Base-by-base conservation (phyloP, 2,113 vertebrate genomes). In the Chaenogobius annularis region DNA sequence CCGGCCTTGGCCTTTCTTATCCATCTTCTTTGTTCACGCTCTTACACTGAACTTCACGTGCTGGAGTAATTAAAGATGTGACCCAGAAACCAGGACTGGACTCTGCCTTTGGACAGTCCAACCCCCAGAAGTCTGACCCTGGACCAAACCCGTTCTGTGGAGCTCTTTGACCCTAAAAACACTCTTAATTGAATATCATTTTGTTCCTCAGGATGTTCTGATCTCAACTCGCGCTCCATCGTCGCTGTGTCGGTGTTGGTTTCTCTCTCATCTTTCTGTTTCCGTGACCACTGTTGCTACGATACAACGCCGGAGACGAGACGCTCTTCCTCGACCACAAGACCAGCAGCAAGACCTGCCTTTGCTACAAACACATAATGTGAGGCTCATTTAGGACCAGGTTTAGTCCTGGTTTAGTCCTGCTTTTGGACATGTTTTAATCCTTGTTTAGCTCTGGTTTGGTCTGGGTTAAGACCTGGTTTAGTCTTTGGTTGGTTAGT, bases 271-370 rank as follows among this genome's bases (percentile, higher is more conserved):
- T 91, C 87, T 87, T 40, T 88, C 91, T 90, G 91, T 92, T 91
- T 92, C 91, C 91, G 89, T 92, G 91, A 91, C 88, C 91, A 92
- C 91, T 88, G 91, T 92, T 92, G 90, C 91, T 92, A 92, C 90
- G 90, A 91, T 88, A 92, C 91, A 86, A 84, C 83, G 86, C 83
- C 85, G 78, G 73, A 80, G 85, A 81, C 13, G 89, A 91, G 82
- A 88, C 87, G 91, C 87, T 91, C 89, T 89, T n/a, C 87, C 86
- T 77, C 73, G 64, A 85, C 83, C 87, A 82, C 84, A 82, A 80
- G 82, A 83, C 54, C 52, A 19, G 59, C 59, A 23, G 7, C 56
- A 14, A 78, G 83, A 85, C 37, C 80, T 78, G 83, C 79, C 77
- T 83, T 70, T 80, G 54, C 81, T 19, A 50, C 47, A 50, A 50